These are phyloP conservation scores for Argyrosomus regius DNA, from an alignment of 2,797 vertebrate genomes.

Conservation along the genomic window DNA sequence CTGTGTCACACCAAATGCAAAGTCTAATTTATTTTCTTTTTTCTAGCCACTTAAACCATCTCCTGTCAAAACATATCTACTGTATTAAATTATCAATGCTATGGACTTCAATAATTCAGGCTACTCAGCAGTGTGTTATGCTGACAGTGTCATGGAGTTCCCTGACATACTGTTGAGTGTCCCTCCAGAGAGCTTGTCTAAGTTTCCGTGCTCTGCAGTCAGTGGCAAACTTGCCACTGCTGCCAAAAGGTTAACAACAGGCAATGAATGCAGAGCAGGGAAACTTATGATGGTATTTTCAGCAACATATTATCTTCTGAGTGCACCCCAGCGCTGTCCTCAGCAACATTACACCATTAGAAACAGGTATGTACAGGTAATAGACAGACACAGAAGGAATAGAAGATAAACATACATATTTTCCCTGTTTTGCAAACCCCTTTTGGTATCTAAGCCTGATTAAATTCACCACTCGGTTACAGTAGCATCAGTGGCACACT, in stretches of 20 bases:
- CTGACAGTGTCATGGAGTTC: conserved; percentile 66
- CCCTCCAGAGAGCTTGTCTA: conserved; percentile 58
- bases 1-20: conserved; percentile 31
- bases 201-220: conserved; percentile 54
- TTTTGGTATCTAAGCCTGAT: conserved; percentile 38
- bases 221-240: conserved; percentile 47
- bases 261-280: conserved; percentile 51
- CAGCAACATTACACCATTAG: not conserved
- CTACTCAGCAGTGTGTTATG: conserved; percentile 39
- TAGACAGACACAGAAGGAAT: conserved; percentile 18
- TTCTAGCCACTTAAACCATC: conserved; percentile 35
- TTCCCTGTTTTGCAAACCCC: not conserved
- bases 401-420: not conserved
- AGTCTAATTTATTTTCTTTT: conserved; percentile 3
- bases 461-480: conserved; percentile 33
- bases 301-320: conserved; percentile 11
- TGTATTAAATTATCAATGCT: conserved; percentile 71
- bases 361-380: not conserved
- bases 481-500: conserved; percentile 24
- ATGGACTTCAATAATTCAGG: conserved; percentile 74
- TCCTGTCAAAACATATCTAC: conserved; percentile 60
- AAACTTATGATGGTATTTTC: conserved; percentile 14
- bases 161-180: conserved; percentile 58
- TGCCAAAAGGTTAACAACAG: conserved; percentile 62
- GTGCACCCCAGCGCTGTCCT: not conserved